These are phyloP conservation scores for Steinernema carpocapsae DNA, from an alignment of 2,888 invertebrate genomes.

Conservation along the genomic window DNA sequence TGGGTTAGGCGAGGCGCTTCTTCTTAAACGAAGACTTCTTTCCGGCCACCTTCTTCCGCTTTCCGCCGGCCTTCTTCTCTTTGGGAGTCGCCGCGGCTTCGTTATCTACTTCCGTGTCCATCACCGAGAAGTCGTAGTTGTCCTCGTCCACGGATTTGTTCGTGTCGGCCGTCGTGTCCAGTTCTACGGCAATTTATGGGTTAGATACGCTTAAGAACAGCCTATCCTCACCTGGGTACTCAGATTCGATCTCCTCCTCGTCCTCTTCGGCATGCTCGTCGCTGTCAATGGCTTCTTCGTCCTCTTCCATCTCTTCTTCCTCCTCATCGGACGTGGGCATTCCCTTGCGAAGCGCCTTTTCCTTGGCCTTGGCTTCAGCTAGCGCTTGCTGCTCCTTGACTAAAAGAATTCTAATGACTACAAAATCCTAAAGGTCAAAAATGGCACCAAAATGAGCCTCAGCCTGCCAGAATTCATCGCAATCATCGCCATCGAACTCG, in stretches of 20 bases:
- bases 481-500: slow-evolving; percentile 35
- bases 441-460: slow-evolving; percentile 4
- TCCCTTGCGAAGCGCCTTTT: slow-evolving; percentile 6
- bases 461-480: slow-evolving; percentile 37
- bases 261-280: slow-evolving; percentile 37
- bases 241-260: slow-evolving; percentile 27
- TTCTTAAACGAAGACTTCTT: not conserved
- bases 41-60: slow-evolving; percentile 1
- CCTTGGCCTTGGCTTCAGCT: not conserved
- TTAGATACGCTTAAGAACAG: no score
- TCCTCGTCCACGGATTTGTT: slow-evolving; percentile 36
- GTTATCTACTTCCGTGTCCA: slow-evolving; percentile 41
- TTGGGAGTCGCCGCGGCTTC: slow-evolving; percentile 7
- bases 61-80: not conserved
- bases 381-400: slow-evolving; percentile 9
- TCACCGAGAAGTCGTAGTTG: slow-evolving; percentile 41
- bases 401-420: not conserved
- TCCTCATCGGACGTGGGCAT: slow-evolving; percentile 14
- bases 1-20: not conserved
- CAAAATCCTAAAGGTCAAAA: not conserved
- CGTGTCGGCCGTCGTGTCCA: not conserved
- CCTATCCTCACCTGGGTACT: no score
- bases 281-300: not conserved
- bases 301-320: slow-evolving; percentile 13
- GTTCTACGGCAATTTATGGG: no score